A percentile compares a stretch with the other conserved stretches of the same genome.
These are phyloP conservation scores for Trachelus stipa DNA, from an alignment of 2,888 invertebrate genomes.

Conservation along the genomic window DNA sequence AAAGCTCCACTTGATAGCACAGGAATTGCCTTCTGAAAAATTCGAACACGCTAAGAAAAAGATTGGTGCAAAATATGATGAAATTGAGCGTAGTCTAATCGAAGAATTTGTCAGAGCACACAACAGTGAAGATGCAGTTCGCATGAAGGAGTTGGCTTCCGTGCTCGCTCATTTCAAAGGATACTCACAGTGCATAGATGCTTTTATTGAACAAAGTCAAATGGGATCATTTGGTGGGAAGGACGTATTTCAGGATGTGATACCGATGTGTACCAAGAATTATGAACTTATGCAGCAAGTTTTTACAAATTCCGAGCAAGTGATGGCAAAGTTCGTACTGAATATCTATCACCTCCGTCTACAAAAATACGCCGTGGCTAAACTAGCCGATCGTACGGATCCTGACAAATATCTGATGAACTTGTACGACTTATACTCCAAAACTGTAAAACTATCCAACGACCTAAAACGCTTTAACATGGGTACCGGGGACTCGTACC, in stretches of 20 bases:
- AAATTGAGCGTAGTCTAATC: slow-evolving; percentile 88
- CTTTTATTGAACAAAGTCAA: slow-evolving; percentile 97
- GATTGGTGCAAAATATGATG: slow-evolving; percentile 89
- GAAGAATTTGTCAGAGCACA: slow-evolving; percentile 95
- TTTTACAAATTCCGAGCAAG: slow-evolving; percentile 95
- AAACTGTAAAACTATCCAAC: slow-evolving; percentile 80
- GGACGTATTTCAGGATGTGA: slow-evolving; percentile 91
- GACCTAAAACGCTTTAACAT: slow-evolving; percentile 81
- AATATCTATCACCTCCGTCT: slow-evolving; percentile 94
- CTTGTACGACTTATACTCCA: slow-evolving; percentile 89
- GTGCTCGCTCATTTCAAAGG: slow-evolving; percentile 96
- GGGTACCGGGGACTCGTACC: slow-evolving; percentile 82
- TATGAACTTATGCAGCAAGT: slow-evolving; percentile 87
- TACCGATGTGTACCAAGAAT: slow-evolving; percentile 90
- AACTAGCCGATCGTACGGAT: slow-evolving; percentile 83
- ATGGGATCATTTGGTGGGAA: slow-evolving; percentile 87
- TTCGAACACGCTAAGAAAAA: slow-evolving; percentile 87
- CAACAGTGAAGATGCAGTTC: slow-evolving; percentile 81
- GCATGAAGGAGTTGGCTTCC: slow-evolving; percentile 94
- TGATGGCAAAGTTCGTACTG: slow-evolving; percentile 97
- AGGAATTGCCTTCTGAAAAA: slow-evolving; percentile 90
- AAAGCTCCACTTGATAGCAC: slow-evolving; percentile 93
- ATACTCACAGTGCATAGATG: slow-evolving; percentile 95
- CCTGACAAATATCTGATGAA: slow-evolving; percentile 90
- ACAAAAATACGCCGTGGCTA: slow-evolving; percentile 86